Evolutionary conservation across 2,113 vertebrate species (phyloP).

Genomic region (Glaucomys volans): DNA sequence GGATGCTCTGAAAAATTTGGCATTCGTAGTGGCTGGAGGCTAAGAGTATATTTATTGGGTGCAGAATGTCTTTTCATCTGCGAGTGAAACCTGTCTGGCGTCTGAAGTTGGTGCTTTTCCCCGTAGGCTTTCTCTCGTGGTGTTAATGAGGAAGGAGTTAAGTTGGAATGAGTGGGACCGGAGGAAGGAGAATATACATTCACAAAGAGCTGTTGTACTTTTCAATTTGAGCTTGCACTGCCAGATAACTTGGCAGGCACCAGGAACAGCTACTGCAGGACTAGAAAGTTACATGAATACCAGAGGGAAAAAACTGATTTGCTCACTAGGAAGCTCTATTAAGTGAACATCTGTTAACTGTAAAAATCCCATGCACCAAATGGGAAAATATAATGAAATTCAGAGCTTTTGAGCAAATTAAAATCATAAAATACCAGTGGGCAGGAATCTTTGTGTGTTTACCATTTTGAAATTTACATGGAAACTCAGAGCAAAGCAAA

Average conservation of each 20-base stretch:
- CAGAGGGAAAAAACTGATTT: slow-evolving; percentile 60
- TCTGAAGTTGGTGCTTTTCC: slow-evolving; percentile 63
- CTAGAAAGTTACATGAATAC: slow-evolving; percentile 76
- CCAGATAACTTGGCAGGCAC: slow-evolving; percentile 69
- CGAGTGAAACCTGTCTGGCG: slow-evolving; percentile 72
- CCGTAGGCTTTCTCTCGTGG: slow-evolving; percentile 69
- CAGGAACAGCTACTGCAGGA: slow-evolving; percentile 61
- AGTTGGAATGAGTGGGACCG: slow-evolving; percentile 38
- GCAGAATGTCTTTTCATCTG: slow-evolving; percentile 78
- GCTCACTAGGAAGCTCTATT: slow-evolving; percentile 76
- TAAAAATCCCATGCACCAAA: slow-evolving; percentile 79
- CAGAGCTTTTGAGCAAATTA: slow-evolving; percentile 81
- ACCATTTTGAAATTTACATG: slow-evolving; percentile 66
- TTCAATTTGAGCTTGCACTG: slow-evolving; percentile 43
- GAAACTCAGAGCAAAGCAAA: slow-evolving; percentile 62
- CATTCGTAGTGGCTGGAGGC: slow-evolving; percentile 79
- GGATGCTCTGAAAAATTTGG: slow-evolving; percentile 71
- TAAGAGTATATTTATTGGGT: slow-evolving; percentile 82
- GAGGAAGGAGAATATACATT: slow-evolving; percentile 68
- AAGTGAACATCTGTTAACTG: slow-evolving; percentile 84
- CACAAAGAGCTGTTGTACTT: slow-evolving; percentile 42
- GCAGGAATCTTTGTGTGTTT: slow-evolving; percentile 73
- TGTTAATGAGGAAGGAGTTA: slow-evolving; percentile 80
- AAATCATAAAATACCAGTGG: slow-evolving; percentile 83
- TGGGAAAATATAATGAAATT: slow-evolving; percentile 81